Evolutionary conservation across 1,140 invertebrate genomes (phyloP), one percentile per base, ranked within the genome.

Genomic region (Cydia fagiglandana): DNA sequence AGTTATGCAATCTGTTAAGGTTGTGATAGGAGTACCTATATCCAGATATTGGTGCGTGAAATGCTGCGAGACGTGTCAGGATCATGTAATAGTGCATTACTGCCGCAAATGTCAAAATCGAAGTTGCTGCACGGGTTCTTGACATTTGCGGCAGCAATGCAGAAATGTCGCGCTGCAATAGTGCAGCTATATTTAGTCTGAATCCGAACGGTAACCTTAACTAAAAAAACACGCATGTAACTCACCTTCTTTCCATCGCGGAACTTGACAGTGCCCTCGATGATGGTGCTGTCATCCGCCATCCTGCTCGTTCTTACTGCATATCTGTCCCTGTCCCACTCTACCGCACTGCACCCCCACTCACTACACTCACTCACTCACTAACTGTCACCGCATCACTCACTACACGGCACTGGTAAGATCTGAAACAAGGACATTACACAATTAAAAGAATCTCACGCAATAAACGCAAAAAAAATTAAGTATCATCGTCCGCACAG

Each of bases 211-310:
- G 30, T 30, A 30, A 45, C n/a, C 24, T 24, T 61, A 61, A 77
- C 15, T 20, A 64, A 4, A 1, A 20, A 20, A n/a, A n/a, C n/a
- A 2, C 5, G 30, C 9, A 5, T 3, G 5, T 20, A 34, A 34
- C 73, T 75, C 61, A 97, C 97, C 95, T 98, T 98, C 93, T 97
- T 97, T 81, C 97, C 97, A 91, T 98, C 97, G 79, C 97, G 94
- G 93, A 97, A 97, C 93, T 98, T 98, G 81, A 97, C 96, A 81
- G 96, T 96, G 81, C 97, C 97, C 93, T 98, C 97, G 84, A 97
- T 97, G 91, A 98, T 89, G 78, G 96, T 90, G 81, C 85, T 92
- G 76, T 89, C 87, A 84, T 92, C 91, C 66, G 91, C 89, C 91
- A 92, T 92, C 45, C 4, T 70, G 76, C 53, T 73, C 73, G 41